These are phyloP conservation scores for Lerema accius DNA, from an alignment of 1,140 invertebrate genomes.

Conservation along the genomic window DNA sequence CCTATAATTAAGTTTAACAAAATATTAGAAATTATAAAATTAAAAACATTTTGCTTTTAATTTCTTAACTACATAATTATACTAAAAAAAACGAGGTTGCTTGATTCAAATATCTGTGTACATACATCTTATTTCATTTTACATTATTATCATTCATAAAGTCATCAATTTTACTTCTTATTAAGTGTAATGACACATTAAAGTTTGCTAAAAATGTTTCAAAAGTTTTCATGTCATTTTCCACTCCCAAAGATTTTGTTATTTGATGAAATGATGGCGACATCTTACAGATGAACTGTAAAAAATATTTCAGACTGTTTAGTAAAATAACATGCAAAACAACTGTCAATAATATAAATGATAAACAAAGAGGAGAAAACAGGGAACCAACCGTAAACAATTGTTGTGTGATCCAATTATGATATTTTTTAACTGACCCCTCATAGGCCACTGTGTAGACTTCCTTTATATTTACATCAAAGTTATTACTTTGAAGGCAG, in stretches of 20 bases:
- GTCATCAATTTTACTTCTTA: constrained; percentile 64
- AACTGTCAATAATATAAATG: too few species aligned
- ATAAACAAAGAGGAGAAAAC: too few species aligned
- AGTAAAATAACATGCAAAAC: too few species aligned
- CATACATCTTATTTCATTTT: constrained; percentile 38
- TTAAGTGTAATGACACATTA: constrained; percentile 60
- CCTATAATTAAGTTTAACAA: too few species aligned
- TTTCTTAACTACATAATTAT: too few species aligned
- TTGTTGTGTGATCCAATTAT: constrained; percentile 87
- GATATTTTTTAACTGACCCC: constrained; percentile 85
- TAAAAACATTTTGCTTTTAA: too few species aligned
- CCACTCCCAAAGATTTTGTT: constrained; percentile 61
- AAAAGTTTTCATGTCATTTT: constrained; percentile 53
- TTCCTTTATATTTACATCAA: constrained; percentile 80
- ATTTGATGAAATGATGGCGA: constrained; percentile 66
- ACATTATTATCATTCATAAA: constrained; percentile 60
- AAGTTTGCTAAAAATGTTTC: constrained; percentile 52
- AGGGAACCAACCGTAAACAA: constrained; percentile 84
- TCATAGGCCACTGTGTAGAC: constrained; percentile 85
- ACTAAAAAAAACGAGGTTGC: too few species aligned
- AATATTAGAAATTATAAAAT: too few species aligned
- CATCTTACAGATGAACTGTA: constrained; percentile 74
- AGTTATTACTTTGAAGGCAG: constrained; percentile 70
- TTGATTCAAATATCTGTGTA: too few species aligned
- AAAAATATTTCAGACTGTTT: constrained; percentile 15